Base-by-base conservation (phyloP, 2,888 invertebrate species). In the Galerucella pusilla region DNA sequence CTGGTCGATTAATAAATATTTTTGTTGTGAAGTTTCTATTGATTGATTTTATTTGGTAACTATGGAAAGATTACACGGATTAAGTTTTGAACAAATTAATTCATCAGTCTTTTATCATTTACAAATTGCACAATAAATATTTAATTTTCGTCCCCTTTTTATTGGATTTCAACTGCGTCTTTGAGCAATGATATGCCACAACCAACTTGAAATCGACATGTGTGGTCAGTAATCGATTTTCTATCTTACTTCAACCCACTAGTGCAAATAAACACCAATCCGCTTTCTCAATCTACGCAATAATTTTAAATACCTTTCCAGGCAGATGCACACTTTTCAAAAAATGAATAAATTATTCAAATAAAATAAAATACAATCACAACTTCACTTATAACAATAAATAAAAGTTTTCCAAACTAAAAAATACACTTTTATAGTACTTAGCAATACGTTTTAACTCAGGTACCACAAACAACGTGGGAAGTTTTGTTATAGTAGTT, bases 151-250 rank as follows among this genome's bases (percentile, higher is more conserved):
- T 14, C 5, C n/a, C 14, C 7, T n/a, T 54, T 54, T 16, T n/a
- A 14, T 49, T 4, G 49, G 5, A 14, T n/a, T 54, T 54, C 14
- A n/a, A 14, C n/a, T 54, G n/a, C 54, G 54, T 54, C 54, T 54
- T 54, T 54, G 54, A n/a, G 54, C 54, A 54, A 14, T 54, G 54
- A 54, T 35, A 61, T 14, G 61, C 28, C 14, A 14, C 35, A 61
- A 35, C 61, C 28, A 61, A 61, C 61, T 28, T 20, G 63, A 35
- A 63, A 14, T 74, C 79, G 73, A 78, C 80, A 71, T 80, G 75
- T 78, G 80, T 80, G 80, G 80, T 77, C 80, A 80, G 75, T 78
- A 77, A 78, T 78, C 72, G 77, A 66, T 73, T 52, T 46, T 49
- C 72, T 52, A 61, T 78, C 77, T 77, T 77, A 67, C 68, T 75